These are phyloP conservation scores for Potamilus streckersoni DNA, from an alignment of 1,140 invertebrate genomes.

Conservation along the genomic window DNA sequence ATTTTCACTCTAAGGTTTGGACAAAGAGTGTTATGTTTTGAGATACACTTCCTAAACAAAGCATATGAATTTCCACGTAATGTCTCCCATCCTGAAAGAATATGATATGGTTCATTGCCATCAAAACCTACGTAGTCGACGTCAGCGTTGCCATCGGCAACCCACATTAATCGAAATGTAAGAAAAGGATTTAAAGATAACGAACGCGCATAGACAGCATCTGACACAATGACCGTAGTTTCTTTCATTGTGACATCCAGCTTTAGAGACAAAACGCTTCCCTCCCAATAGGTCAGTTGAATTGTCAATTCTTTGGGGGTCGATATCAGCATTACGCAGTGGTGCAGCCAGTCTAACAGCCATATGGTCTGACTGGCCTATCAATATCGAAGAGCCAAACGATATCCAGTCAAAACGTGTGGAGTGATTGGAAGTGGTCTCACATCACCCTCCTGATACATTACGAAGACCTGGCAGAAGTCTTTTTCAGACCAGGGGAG, in stretches of 20 bases:
- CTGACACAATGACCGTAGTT: no score
- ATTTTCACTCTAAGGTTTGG: conserved; percentile 46
- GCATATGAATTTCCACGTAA: conserved; percentile 35
- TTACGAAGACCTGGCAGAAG: conserved; percentile 45
- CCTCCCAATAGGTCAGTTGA: no score
- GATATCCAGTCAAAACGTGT: conserved; percentile 49
- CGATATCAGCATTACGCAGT: conserved; percentile 35
- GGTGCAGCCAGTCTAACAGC: conserved; percentile 35
- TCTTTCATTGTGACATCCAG: no score
- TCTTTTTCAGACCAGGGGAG: no score
- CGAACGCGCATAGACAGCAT: no score
- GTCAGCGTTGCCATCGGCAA: conserved; percentile 46
- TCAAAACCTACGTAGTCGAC: conserved; percentile 47
- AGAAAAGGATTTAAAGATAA: conserved; percentile 29
- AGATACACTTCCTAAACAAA: conserved; percentile 52
- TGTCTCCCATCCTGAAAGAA: conserved; percentile 30
- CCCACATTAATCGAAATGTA: conserved; percentile 50
- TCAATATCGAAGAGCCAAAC: conserved; percentile 44
- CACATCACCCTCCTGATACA: conserved; percentile 50
- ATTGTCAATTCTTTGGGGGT: conserved; percentile 26
- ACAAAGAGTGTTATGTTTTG: conserved; percentile 49
- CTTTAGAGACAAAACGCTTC: no score
- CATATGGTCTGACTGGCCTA: conserved; percentile 24
- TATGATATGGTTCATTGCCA: conserved; percentile 14
- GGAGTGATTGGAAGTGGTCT: conserved; percentile 40